These are phyloP conservation scores for Eurytoma adleriae DNA, from an alignment of 2,888 invertebrate species.

Conservation along the genomic window DNA sequence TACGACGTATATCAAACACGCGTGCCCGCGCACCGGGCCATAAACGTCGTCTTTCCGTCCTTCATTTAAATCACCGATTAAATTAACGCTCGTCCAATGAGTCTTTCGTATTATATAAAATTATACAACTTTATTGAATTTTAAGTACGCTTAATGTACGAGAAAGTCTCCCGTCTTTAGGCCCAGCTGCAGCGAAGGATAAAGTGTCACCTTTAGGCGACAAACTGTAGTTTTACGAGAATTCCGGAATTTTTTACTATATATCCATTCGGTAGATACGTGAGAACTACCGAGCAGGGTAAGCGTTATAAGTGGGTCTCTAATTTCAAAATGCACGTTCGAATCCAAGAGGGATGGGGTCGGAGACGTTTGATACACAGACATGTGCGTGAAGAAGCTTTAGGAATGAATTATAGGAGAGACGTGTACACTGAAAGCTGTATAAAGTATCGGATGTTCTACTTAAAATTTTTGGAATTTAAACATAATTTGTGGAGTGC, in stretches of 20 bases:
- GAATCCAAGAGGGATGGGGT: background rate
- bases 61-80: conserved; percentile 14
- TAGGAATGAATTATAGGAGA: no score
- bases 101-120: conserved; percentile 25
- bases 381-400: no score
- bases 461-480: no score
- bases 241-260: background rate
- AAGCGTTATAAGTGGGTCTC: conserved; percentile 9
- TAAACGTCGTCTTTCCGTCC: conserved; percentile 36
- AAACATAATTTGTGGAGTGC: no score
- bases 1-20: conserved; percentile 6
- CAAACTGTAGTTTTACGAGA: conserved; percentile 35
- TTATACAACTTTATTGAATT: conserved; percentile 51
- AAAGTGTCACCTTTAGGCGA: background rate
- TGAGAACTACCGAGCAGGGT: background rate
- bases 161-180: background rate
- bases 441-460: no score
- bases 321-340: conserved; percentile 9
- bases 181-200: background rate
- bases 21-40: conserved; percentile 11
- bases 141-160: conserved; percentile 22
- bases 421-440: no score
- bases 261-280: background rate
- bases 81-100: conserved; percentile 31
- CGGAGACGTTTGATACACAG: background rate